Evolutionary conservation across 2,888 invertebrate species (phyloP).

Genomic region (Cantharis flavilabris): DNA sequence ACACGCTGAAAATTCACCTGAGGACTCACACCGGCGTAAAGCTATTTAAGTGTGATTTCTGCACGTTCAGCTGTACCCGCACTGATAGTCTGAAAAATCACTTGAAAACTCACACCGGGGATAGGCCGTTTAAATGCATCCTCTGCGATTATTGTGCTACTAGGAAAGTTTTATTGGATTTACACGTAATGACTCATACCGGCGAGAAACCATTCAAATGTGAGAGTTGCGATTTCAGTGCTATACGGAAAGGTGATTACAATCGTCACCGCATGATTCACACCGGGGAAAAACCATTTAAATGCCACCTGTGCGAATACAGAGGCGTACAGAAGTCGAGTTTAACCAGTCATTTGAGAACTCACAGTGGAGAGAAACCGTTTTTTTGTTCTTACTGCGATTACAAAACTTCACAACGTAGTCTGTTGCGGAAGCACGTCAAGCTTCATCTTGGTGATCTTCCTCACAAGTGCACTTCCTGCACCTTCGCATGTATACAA

Average conservation of each 20-base stretch:
- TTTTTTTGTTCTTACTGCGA: constrained; percentile 62
- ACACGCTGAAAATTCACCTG: constrained; percentile 16
- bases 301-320: constrained; percentile 47
- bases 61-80: constrained; percentile 55
- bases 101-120: constrained; percentile 58
- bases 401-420: constrained; percentile 65
- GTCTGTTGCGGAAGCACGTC: constrained; percentile 63
- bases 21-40: constrained; percentile 14
- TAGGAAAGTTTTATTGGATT: constrained; percentile 50
- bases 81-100: constrained; percentile 60
- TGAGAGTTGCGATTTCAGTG: constrained; percentile 54
- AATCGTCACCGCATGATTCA: constrained; percentile 57
- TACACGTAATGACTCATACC: constrained; percentile 48
- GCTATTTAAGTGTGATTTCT: constrained; percentile 5
- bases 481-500: constrained; percentile 1
- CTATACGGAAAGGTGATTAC: constrained; percentile 59
- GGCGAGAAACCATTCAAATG: constrained; percentile 51
- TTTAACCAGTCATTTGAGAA: constrained; percentile 63
- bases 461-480: constrained; percentile 1
- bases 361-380: constrained; percentile 66
- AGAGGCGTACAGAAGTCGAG: constrained; percentile 66
- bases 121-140: constrained; percentile 50
- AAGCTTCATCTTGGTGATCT: constrained; percentile 57
- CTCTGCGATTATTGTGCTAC: constrained; percentile 50
- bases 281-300: constrained; percentile 52